Evolutionary conservation across 2,888 invertebrate species (phyloP).

Genomic region (Harpagoxenus sublaevis): DNA sequence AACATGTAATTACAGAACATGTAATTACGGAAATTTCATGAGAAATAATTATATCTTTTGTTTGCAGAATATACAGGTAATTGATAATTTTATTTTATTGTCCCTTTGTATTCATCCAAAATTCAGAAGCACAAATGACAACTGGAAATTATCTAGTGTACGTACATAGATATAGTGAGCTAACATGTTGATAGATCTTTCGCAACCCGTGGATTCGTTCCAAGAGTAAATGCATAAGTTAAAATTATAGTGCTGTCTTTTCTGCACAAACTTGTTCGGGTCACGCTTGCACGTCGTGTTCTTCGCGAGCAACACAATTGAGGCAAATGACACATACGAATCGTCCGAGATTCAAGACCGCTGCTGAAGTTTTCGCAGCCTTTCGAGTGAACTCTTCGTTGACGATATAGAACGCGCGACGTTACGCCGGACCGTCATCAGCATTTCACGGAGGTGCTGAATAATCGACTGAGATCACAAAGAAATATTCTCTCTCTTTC

Average conservation of each 20-base stretch:
- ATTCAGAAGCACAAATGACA: not conserved
- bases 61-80: not conserved
- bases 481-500: constrained; percentile 29
- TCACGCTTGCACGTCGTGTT: not conserved
- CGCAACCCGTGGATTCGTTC: constrained; percentile 8
- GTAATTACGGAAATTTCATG: not conserved
- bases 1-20: not conserved
- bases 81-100: not conserved
- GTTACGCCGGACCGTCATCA: constrained; percentile 29
- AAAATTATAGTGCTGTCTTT: not conserved
- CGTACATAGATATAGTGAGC: not conserved
- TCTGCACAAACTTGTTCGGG: not conserved
- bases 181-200: constrained; percentile 27
- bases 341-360: constrained; percentile 12
- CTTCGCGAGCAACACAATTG: not conserved
- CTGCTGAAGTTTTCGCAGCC: not conserved
- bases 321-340: constrained; percentile 29
- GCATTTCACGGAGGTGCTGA: constrained; percentile 45
- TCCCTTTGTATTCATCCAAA: not conserved
- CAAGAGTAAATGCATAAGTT: constrained; percentile 12
- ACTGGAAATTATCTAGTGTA: not conserved
- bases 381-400: not conserved
- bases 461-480: constrained; percentile 60
- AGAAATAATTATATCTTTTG: constrained; percentile 13
- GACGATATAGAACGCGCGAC: not conserved